Evolutionary conservation across 2,888 invertebrate genomes (phyloP), one percentile per base, ranked within the genome.

Genomic region (Aspidiotus rigidus): DNA sequence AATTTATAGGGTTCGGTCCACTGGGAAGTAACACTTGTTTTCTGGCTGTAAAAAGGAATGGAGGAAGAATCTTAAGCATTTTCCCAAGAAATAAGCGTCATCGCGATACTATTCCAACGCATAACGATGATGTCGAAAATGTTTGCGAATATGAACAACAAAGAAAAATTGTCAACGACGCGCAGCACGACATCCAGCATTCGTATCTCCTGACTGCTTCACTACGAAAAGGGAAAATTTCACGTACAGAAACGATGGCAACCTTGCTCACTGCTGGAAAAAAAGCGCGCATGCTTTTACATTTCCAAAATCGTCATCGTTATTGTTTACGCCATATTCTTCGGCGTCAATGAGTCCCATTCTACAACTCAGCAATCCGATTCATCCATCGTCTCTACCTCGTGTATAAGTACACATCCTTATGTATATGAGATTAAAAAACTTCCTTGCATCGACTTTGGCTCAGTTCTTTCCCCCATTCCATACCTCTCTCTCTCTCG

Each of bases 331-430:
- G 15, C 41, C 15, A 49, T 66, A 66, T 57, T 66, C 42, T 66
- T 66, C 59, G 66, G 66, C 66, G 66, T 66, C 66, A 66, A 66
- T 57, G 66, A 59, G 66, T 66, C 66, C 66, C 66, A 59, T 66
- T 57, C 66, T 17, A 28, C 28, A 28, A 28, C 28, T 28, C 28
- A 5, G 28, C 28, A 28, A 28, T 28, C 28, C 28, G 5, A 28
- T 39, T 59, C 28, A 59, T 28, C 59, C 28, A 59, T 28, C 59
- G 28, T 59, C 59, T 59, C 59, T 39, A 59, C 28, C 59, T 39
- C 56, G 17, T 17, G 56, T 17, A 55, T 17, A 55, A 15, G 56
- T 59, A 17, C 59, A 39, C 28, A 59, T n/a, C 10, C 49, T 11
- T n/a, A n/a, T 49, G 49, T n/a, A 13, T 49, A 13, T 49, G 49